Percentiles rank a stretch among this genome's conserved stretches.
phyloP scores from a whole-genome alignment of 2,113 vertebrate species.

The Corythaeola cristata region DNA sequence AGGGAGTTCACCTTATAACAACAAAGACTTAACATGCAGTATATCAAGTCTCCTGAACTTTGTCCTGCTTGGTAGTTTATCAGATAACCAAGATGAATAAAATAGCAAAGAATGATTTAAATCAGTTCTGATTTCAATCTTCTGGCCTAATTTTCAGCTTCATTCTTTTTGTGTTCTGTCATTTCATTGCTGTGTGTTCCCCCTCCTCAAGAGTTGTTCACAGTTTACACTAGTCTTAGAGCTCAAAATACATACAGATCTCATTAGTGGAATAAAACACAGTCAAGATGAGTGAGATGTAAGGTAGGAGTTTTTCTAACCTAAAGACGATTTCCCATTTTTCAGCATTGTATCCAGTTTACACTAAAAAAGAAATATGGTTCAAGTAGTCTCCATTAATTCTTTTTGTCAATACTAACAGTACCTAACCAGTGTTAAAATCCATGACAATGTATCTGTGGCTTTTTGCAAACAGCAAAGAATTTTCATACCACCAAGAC shows the following conservation, averaged over 20 bases:
- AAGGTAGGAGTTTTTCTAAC: not conserved
- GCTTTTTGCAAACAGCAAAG: not conserved
- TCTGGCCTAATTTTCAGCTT: conserved; percentile 27
- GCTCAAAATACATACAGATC: not conserved
- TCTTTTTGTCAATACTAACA: not conserved
- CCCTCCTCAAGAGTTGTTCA: not conserved
- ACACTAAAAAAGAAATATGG: not conserved
- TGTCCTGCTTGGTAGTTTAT: conserved; percentile 56
- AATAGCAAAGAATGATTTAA: conserved; percentile 32
- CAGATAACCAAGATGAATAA: conserved; percentile 41
- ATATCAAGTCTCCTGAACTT: conserved; percentile 59
- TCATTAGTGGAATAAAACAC: not conserved
- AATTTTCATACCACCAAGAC: not conserved
- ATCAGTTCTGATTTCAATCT: conserved; percentile 43
- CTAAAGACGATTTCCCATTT: not conserved
- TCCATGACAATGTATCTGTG: not conserved
- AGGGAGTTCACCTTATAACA: conserved; percentile 54
- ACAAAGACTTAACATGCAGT: conserved; percentile 54
- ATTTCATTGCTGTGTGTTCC: not conserved
- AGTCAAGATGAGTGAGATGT: not conserved
- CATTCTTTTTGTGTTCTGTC: conserved; percentile 18
- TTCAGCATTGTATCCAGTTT: not conserved
- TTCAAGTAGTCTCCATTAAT: not conserved
- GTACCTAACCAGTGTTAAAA: not conserved
- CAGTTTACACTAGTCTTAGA: not conserved